Conservation (phyloP, 2,888 invertebrate genomes). For the Imbricaverruca yamaguchii region DNA sequence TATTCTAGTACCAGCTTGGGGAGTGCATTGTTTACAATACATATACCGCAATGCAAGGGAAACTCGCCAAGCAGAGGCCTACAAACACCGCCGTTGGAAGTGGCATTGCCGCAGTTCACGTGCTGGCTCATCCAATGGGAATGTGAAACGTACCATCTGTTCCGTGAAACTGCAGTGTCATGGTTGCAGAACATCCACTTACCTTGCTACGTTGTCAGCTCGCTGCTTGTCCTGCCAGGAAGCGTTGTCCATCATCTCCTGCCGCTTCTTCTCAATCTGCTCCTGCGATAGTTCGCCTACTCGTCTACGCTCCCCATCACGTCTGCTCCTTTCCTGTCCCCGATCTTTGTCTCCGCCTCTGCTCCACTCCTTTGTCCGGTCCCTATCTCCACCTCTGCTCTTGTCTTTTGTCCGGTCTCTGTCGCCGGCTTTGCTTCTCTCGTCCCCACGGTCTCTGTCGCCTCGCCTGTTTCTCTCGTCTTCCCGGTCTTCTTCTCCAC, state of each 20-base stretch:
- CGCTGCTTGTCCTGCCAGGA: not conserved
- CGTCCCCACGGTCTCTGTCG: not conserved
- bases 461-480: no score
- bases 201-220: not conserved
- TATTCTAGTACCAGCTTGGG: no score
- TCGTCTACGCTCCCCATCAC: not conserved
- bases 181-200: not conserved
- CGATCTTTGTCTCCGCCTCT: not conserved
- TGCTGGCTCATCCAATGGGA: no score
- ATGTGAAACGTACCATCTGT: no score
- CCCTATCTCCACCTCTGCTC: not conserved
- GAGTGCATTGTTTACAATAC: no score
- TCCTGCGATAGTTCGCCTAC: not conserved
- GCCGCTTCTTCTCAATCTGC: conserved; percentile 21
- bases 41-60: no score
- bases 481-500: no score
- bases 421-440: not conserved
- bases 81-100: no score
- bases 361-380: not conserved
- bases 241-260: conserved; percentile 10
- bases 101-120: no score
- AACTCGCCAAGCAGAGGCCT: no score
- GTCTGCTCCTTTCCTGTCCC: not conserved
- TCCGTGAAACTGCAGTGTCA: no score
- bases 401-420: not conserved